Conservation (phyloP, 2,113 vertebrate species). For the Egretta garzetta region DNA sequence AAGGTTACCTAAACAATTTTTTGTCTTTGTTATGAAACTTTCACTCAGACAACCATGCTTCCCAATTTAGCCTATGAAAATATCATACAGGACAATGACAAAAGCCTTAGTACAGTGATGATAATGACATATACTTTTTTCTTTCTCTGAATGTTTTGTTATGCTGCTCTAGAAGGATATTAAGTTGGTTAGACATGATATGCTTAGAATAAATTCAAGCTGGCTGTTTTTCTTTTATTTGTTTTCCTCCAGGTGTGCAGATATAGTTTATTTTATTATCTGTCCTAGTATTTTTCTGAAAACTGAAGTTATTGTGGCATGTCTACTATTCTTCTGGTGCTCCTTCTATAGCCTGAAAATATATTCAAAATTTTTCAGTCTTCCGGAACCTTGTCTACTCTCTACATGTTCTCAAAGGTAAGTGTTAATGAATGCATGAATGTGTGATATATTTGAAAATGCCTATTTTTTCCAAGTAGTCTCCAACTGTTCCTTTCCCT, state of each 20-base stretch:
- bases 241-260: not conserved
- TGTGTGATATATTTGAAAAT: not conserved
- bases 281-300: not conserved
- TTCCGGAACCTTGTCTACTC: not conserved
- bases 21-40: not conserved
- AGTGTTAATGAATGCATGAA: not conserved
- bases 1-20: not conserved
- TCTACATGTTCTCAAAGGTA: not conserved
- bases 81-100: too few relatives aligned
- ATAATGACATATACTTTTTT: not conserved
- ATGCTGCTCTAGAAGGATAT: not conserved
- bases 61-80: not conserved
- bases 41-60: not conserved
- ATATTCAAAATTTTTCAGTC: not conserved
- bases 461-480: not conserved
- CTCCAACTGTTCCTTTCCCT: not conserved
- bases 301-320: not conserved
- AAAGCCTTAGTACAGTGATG: not conserved
- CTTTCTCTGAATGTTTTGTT: not conserved
- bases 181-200: not conserved
- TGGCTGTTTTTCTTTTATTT: not conserved
- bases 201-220: not conserved
- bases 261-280: not conserved
- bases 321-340: not conserved
- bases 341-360: not conserved